These are phyloP conservation scores for Cheilosia soror DNA, from an alignment of 2,888 invertebrate species.

Conservation along the genomic window DNA sequence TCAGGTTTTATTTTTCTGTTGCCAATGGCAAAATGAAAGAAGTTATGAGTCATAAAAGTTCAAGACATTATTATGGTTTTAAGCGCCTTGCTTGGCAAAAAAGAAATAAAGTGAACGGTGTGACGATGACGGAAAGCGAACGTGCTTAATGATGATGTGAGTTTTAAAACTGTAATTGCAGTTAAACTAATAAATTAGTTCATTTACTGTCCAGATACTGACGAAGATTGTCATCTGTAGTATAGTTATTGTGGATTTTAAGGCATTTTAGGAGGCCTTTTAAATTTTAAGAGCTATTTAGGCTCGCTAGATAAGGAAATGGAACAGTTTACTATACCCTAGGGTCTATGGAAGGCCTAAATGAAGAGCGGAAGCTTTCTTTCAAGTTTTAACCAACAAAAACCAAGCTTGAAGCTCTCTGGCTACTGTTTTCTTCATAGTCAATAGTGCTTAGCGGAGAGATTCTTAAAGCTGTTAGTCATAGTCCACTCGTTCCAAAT, in stretches of 20 bases:
- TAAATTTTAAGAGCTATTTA: background rate
- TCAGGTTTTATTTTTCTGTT: conserved; percentile 20
- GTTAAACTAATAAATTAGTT: conserved; percentile 19
- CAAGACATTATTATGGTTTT: conserved; percentile 28
- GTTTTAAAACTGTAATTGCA: conserved; percentile 2
- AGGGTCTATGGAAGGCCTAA: too few relatives aligned
- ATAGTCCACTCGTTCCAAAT: too few relatives aligned
- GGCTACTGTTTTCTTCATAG: too few relatives aligned
- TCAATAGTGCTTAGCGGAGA: too few relatives aligned
- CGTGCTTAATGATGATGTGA: background rate
- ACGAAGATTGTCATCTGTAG: conserved; percentile 24
- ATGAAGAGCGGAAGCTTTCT: too few relatives aligned
- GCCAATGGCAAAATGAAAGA: conserved; percentile 30
- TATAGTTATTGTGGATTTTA: background rate
- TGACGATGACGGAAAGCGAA: background rate
- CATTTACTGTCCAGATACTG: background rate
- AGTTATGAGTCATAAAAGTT: conserved; percentile 60
- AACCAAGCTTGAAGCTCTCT: too few relatives aligned
- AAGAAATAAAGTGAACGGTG: background rate
- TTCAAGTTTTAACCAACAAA: too few relatives aligned
- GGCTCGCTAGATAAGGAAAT: too few relatives aligned
- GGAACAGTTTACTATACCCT: too few relatives aligned
- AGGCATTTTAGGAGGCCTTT: background rate
- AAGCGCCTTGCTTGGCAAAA: conserved; percentile 7
- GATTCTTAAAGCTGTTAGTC: too few relatives aligned